Base-by-base conservation (phyloP, 2,797 vertebrate genomes). In the Lepilemur ruficaudatus region DNA sequence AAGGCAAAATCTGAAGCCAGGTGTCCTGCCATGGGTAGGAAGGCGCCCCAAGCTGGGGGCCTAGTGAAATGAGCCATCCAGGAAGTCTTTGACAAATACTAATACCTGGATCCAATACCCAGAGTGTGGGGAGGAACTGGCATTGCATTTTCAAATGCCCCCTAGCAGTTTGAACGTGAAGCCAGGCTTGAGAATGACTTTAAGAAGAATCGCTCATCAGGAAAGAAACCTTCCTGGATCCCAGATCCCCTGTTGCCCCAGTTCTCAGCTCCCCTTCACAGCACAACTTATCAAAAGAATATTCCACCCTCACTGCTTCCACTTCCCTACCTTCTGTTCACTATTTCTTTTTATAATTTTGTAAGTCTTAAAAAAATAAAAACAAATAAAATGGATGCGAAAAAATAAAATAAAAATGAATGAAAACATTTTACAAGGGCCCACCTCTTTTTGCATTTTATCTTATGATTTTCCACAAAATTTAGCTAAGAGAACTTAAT, bases 1-100 rank as follows among this genome's bases (percentile, higher is more conserved):
- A 97, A 97, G 79, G 95, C 72, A 1, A 97, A 97, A 57, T 97
- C 97, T 9, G 97, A 91, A 61, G 95, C 87, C 35, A 97, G 80
- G 73, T 97, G 97, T 89, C 96, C 84, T 46, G 93, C 94, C 93
- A 96, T 96, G n/a, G 96, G 59, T 96, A 46, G 89, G 48, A 57
- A 70, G 97, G 96, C 80, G 32, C 59, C 95, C 80, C 98, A 75
- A 98, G 81, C 95, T 72, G 82, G 95, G 97, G 97, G 72, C 93
- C 97, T 63, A 89, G 61, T 14, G 48, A 86, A 95, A 92, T 81
- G 41, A 97, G 92, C 55, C 22, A 23, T 55, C 55, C 22, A 3
- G 22, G 55, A 55, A 55, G 55, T 23, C 55, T 57, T 57, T 57
- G 28, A 72, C n/a, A 86, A n/a, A 57, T 25, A 30, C 38, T 30